Percentiles rank a stretch among this genome's conserved stretches.
Evolutionary conservation across 1,140 invertebrate species (phyloP).

Genomic region (Grapholita molesta): DNA sequence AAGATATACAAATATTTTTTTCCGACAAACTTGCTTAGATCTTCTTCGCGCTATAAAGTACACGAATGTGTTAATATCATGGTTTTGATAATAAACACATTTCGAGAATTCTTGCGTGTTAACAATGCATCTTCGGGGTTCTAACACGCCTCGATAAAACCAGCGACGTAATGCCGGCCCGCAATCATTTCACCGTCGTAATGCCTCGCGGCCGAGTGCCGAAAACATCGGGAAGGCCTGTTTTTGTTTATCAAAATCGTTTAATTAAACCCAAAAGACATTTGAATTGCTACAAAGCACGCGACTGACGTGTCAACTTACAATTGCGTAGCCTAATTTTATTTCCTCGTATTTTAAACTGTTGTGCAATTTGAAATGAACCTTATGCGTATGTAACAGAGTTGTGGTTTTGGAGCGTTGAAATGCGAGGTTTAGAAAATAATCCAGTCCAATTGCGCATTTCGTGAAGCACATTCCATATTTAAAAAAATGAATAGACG

Average conservation of each 20-base stretch:
- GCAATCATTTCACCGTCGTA: not conserved
- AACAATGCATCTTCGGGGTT: not conserved
- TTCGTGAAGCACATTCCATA: not conserved
- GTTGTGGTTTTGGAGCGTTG: not conserved
- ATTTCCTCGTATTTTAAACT: not conserved
- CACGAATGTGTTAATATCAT: too few relatives aligned
- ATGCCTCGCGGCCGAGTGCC: not conserved
- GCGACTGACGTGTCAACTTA: slow-evolving; percentile 19
- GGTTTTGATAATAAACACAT: not conserved
- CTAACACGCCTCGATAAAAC: not conserved
- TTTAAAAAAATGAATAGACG: not conserved
- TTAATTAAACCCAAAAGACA: slow-evolving; percentile 28
- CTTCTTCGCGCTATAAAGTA: too few relatives aligned
- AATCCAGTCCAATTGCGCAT: not conserved
- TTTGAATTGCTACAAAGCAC: slow-evolving; percentile 21
- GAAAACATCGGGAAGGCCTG: slow-evolving; percentile 23
- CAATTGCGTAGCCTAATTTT: not conserved
- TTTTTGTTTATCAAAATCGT: slow-evolving; percentile 35
- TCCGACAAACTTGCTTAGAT: too few relatives aligned
- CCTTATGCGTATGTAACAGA: not conserved
- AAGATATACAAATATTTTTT: too few relatives aligned
- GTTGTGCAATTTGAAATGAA: not conserved
- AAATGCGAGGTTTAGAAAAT: not conserved
- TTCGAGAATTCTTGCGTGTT: not conserved
- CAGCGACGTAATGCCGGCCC: not conserved